Conservation (phyloP, 2,888 invertebrate genomes). For the Drosophila kuntzei region DNA sequence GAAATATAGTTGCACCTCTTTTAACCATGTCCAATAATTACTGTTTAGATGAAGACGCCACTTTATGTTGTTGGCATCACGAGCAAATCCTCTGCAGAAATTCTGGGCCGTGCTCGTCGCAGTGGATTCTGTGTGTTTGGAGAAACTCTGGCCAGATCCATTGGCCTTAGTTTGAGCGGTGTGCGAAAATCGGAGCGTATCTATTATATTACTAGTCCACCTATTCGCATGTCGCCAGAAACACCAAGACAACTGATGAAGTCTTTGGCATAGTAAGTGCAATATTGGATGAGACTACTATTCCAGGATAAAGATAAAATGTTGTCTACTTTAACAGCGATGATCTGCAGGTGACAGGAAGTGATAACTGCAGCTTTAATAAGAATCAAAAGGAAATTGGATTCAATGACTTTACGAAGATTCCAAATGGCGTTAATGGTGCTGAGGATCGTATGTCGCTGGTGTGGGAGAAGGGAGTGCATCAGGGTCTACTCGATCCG, state of each 20-base stretch:
- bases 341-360: slow-evolving; percentile 96
- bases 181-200: slow-evolving; percentile 81
- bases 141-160: slow-evolving; percentile 94
- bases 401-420: slow-evolving; percentile 94
- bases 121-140: slow-evolving; percentile 92
- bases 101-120: slow-evolving; percentile 89
- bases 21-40: background rate
- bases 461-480: slow-evolving; percentile 98
- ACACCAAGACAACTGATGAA: slow-evolving; percentile 90
- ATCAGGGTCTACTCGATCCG: slow-evolving; percentile 95
- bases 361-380: slow-evolving; percentile 98
- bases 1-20: background rate
- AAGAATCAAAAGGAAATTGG: slow-evolving; percentile 96
- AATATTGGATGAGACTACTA: background rate
- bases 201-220: slow-evolving; percentile 86
- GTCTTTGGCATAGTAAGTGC: slow-evolving; percentile 76
- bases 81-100: slow-evolving; percentile 95
- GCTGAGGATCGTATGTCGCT: slow-evolving; percentile 98
- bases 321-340: slow-evolving; percentile 88
- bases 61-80: slow-evolving; percentile 98
- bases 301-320: background rate
- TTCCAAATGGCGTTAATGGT: slow-evolving; percentile 99
- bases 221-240: slow-evolving; percentile 87
- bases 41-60: slow-evolving; percentile 92
- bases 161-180: slow-evolving; percentile 86